Percentiles rank a stretch among this genome's conserved stretches.
Conservation (phyloP, 2,888 invertebrate genomes). For the Drosophila monieri region DNA sequence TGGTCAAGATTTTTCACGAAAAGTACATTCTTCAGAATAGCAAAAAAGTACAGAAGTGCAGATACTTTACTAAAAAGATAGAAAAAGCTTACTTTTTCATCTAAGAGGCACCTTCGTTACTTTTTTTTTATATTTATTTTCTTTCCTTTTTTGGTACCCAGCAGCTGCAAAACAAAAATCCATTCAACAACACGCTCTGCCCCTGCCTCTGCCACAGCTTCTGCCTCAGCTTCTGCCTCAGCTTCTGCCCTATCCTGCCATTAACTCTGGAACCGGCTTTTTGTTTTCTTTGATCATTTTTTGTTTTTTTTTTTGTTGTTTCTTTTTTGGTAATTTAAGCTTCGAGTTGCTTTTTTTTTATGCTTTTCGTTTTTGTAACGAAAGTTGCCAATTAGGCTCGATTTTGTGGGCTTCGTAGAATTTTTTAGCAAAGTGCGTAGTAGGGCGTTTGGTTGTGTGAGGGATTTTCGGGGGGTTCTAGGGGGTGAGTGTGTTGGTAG, state of each 20-base stretch:
- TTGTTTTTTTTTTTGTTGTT: slow-evolving; percentile 48
- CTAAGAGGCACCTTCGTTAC: no score
- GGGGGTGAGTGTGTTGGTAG: slow-evolving; percentile 7
- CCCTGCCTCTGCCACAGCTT: background rate
- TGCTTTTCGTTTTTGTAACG: slow-evolving; percentile 55
- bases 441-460: slow-evolving; percentile 34
- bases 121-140: background rate
- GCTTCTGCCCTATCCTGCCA: background rate
- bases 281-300: slow-evolving; percentile 72
- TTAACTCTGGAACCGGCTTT: slow-evolving; percentile 70
- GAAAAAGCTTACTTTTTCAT: no score
- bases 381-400: slow-evolving; percentile 68
- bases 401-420: slow-evolving; percentile 34
- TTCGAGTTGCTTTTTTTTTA: slow-evolving; percentile 1
- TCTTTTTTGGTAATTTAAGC: slow-evolving; percentile 6
- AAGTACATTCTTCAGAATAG: no score
- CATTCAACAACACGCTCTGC: slow-evolving; percentile 17
- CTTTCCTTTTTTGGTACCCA: background rate
- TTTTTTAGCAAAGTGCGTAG: slow-evolving; percentile 66
- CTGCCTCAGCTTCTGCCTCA: no score
- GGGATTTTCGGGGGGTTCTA: slow-evolving; percentile 1
- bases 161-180: slow-evolving; percentile 24
- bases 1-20: no score
- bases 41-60: no score
- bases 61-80: no score